Evolutionary conservation across 1,140 invertebrate species (phyloP).

Genomic region (Cepaea nemoralis): DNA sequence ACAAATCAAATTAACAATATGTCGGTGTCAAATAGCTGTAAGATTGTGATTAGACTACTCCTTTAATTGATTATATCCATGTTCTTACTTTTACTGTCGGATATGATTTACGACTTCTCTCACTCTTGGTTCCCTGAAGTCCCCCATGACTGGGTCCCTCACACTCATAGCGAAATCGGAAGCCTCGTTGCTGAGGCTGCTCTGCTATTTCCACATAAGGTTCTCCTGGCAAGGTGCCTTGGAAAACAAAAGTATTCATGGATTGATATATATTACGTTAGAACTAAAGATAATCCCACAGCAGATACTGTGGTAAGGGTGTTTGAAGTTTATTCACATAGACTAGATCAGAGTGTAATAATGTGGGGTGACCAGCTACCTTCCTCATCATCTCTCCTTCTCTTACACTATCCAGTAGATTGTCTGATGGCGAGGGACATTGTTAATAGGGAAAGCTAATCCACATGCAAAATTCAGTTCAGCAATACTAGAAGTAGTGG

Average conservation of each 20-base stretch:
- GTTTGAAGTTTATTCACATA: neutral
- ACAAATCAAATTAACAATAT: constrained; percentile 92
- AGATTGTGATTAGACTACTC: no score
- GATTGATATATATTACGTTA: constrained; percentile 14
- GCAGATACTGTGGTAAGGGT: no score
- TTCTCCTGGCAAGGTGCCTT: constrained; percentile 47
- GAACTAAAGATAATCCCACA: no score
- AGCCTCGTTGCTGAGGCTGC: constrained; percentile 84
- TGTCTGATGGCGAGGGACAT: no score
- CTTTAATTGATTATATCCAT: constrained; percentile 76
- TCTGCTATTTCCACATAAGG: constrained; percentile 81
- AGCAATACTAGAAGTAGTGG: no score
- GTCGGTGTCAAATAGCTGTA: constrained; percentile 86
- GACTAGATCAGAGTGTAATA: no score
- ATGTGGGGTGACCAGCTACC: no score
- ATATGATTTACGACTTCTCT: constrained; percentile 68
- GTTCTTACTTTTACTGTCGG: constrained; percentile 69
- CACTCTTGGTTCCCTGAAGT: constrained; percentile 76
- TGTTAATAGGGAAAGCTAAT: no score
- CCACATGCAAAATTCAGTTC: no score
- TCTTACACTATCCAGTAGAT: no score
- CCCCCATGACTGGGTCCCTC: constrained; percentile 93
- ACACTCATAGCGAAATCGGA: constrained; percentile 90
- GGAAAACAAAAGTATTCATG: constrained; percentile 27
- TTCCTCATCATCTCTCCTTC: no score